Percentiles rank a stretch among this genome's conserved stretches.
Evolutionary conservation across 2,888 invertebrate genomes (phyloP).

Genomic region (Cancer borealis): DNA sequence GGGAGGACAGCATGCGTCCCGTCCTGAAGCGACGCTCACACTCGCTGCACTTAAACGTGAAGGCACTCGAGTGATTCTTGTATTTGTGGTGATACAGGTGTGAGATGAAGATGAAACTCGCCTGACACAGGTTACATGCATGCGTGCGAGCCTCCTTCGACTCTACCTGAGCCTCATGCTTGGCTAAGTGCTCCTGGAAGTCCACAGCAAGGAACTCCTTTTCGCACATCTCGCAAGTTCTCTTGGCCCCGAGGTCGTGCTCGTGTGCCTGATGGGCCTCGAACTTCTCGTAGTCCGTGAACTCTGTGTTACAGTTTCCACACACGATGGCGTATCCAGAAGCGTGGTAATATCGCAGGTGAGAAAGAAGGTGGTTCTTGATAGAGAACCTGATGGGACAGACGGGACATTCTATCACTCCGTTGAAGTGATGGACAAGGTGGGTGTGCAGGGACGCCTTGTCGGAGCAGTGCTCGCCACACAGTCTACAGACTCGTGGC

Average conservation of each 20-base stretch:
- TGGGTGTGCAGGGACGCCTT: slow-evolving; percentile 51
- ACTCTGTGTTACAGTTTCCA: slow-evolving; percentile 45
- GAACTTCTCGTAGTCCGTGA: slow-evolving; percentile 51
- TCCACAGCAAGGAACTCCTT: slow-evolving; percentile 59
- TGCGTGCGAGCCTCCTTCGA: slow-evolving; percentile 42
- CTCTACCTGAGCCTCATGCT: slow-evolving; percentile 45
- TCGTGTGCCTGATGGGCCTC: slow-evolving; percentile 57
- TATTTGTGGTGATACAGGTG: slow-evolving; percentile 68
- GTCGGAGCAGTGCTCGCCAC: slow-evolving; percentile 57
- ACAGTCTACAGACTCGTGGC: slow-evolving; percentile 58
- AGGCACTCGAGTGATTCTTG: slow-evolving; percentile 55
- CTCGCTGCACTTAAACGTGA: slow-evolving; percentile 66
- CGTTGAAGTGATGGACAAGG: slow-evolving; percentile 66
- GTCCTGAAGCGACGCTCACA: slow-evolving; percentile 69
- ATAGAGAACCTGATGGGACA: slow-evolving; percentile 67
- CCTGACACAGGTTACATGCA: slow-evolving; percentile 62
- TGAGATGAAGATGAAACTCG: slow-evolving; percentile 54
- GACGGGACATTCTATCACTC: slow-evolving; percentile 64
- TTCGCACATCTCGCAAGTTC: slow-evolving; percentile 63
- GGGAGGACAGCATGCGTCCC: slow-evolving; percentile 53
- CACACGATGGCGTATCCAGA: slow-evolving; percentile 53
- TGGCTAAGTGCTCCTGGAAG: slow-evolving; percentile 56
- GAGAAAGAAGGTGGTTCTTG: slow-evolving; percentile 54
- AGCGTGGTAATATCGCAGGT: slow-evolving; percentile 54
- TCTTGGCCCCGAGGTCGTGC: slow-evolving; percentile 53